Evolutionary conservation across 2,888 invertebrate genomes (phyloP).

Genomic region (Salticus scenicus): DNA sequence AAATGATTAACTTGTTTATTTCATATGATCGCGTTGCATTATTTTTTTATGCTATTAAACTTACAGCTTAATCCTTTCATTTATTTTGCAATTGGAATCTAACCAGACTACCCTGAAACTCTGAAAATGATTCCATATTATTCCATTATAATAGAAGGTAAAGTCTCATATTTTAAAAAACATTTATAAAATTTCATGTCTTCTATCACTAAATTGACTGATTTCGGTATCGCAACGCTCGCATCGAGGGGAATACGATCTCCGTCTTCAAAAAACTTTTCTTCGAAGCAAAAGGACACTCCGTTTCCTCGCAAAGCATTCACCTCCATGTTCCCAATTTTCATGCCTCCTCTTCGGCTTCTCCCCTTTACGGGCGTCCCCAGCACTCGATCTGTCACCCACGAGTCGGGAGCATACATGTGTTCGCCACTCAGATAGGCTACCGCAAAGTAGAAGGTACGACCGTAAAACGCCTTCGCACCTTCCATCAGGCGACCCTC

Average conservation of each 20-base stretch:
- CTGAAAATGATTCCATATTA: too few relatives aligned
- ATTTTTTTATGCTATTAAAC: too few relatives aligned
- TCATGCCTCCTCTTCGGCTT: conserved; percentile 18
- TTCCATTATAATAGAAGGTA: neutral
- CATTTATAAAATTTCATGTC: conserved; percentile 31
- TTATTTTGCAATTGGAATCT: too few relatives aligned
- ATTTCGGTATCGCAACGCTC: neutral
- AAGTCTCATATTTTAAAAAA: neutral
- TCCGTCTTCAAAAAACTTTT: conserved; percentile 22
- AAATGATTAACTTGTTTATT: too few relatives aligned
- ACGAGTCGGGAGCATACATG: conserved; percentile 11
- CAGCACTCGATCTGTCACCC: neutral
- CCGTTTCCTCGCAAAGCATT: conserved; percentile 35
- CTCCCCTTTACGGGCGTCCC: conserved; percentile 22
- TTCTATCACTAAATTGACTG: neutral
- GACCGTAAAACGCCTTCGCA: neutral
- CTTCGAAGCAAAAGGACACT: conserved; percentile 13
- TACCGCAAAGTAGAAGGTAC: conserved; percentile 23
- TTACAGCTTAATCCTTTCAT: too few relatives aligned
- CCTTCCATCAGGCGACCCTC: neutral
- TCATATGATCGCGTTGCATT: too few relatives aligned
- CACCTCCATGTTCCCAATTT: conserved; percentile 30
- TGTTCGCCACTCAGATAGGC: conserved; percentile 41
- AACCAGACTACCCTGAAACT: too few relatives aligned
- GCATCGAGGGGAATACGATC: neutral